Base-by-base conservation (phyloP, 1,140 invertebrate species). In the Ceratitis capitata region DNA sequence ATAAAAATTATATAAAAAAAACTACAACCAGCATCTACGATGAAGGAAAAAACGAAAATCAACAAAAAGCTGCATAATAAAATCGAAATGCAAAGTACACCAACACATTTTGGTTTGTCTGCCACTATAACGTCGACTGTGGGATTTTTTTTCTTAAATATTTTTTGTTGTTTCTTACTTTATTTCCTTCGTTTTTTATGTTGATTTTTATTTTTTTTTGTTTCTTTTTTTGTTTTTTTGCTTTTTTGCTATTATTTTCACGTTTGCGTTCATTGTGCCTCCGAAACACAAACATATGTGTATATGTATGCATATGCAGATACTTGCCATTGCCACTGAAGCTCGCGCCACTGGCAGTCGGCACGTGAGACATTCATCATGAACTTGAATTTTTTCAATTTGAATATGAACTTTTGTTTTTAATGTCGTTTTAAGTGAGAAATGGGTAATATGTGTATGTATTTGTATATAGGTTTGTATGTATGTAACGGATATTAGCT, bases 281-380 rank as follows among this genome's bases (percentile, higher is more conserved):
- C 64, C 64, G 64, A 69, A 42, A 39, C 39, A 9, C n/a, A n/a
- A n/a, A n/a, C n/a, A n/a, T n/a, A n/a, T n/a, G n/a, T n/a, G n/a
- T n/a, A n/a, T n/a, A n/a, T n/a, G n/a, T n/a, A n/a, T n/a, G n/a
- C n/a, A n/a, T n/a, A n/a, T n/a, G n/a, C n/a, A n/a, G 35, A 12
- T 19, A 19, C 7, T 26, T 53, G 82, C 32, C 82, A 83, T 49
- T 83, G 82, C 82, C 82, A 83, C 32, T 26, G 29, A 3, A n/a
- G n/a, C 82, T 9, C 82, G 83, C 49, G 74, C 49, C 47, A 83
- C 5, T 49, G 42, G 83, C 47, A 83, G n/a, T 49, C 42, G 83
- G 90, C 90, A 91, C 90, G 90, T 91, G 89, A 91, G 90, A 90
- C 88, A 91, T 91, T 91, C 88, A 91, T 91, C 90, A 91, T 91